phyloP scores from a whole-genome alignment of 2,888 invertebrate genomes.

The Loripinus fragilis region DNA sequence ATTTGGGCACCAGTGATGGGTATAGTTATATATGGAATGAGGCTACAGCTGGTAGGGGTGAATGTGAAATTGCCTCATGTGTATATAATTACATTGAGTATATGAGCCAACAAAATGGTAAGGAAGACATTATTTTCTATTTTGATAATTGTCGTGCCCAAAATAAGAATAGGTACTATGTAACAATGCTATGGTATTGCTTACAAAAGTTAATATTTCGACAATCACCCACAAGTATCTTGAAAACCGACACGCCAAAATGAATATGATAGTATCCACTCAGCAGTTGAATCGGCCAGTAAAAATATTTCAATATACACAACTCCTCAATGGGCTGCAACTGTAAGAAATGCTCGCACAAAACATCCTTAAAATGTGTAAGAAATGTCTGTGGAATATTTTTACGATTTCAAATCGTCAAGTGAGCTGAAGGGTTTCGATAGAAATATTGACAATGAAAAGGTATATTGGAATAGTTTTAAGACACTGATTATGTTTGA shows the following conservation, averaged over 20 bases:
- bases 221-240: conserved; percentile 46
- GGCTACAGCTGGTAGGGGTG: too few species aligned
- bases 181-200: too few species aligned
- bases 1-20: too few species aligned
- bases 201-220: conserved; percentile 30
- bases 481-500: too few species aligned
- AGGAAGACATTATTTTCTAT: conserved; percentile 37
- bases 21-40: too few species aligned
- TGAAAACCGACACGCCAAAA: conserved; percentile 23
- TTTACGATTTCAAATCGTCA: conserved; percentile 1
- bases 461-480: background rate
- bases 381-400: background rate
- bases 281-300: too few species aligned
- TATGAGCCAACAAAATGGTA: conserved; percentile 32
- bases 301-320: conserved; percentile 14
- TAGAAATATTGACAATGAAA: background rate
- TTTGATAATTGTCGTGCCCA: too few species aligned
- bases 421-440: conserved; percentile 11
- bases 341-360: conserved; percentile 4
- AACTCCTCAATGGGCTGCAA: conserved; percentile 22
- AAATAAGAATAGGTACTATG: too few species aligned
- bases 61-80: background rate
- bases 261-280: too few species aligned
- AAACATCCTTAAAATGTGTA: conserved; percentile 13
- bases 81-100: background rate